Conservation (phyloP, 2,888 invertebrate species). For the Heteromurus nitidus region DNA sequence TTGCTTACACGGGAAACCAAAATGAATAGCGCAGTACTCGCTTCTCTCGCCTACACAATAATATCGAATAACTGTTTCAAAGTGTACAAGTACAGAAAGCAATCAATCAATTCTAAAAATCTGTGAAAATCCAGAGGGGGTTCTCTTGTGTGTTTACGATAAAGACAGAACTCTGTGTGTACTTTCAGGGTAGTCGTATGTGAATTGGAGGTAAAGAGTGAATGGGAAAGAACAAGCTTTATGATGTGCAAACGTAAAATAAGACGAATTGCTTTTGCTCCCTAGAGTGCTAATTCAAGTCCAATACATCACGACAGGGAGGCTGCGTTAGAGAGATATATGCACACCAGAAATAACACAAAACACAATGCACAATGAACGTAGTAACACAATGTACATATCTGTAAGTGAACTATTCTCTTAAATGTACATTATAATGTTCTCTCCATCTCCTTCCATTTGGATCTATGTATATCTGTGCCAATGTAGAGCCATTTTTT, state of each 20-base stretch:
- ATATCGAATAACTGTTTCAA: neutral
- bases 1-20: neutral
- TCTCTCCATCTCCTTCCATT: too few relatives aligned
- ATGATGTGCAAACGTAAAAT: slow-evolving; percentile 36
- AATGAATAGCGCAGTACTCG: too few relatives aligned
- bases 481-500: slow-evolving; percentile 9
- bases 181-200: too few relatives aligned
- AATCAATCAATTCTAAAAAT: slow-evolving; percentile 64
- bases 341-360: neutral
- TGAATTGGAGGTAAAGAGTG: too few relatives aligned
- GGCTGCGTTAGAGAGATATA: slow-evolving; percentile 31
- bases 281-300: slow-evolving; percentile 49
- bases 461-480: neutral
- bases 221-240: too few relatives aligned
- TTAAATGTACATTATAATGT: too few relatives aligned
- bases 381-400: too few relatives aligned
- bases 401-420: too few relatives aligned
- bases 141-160: slow-evolving; percentile 48
- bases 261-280: slow-evolving; percentile 51
- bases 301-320: slow-evolving; percentile 59
- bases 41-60: too few relatives aligned
- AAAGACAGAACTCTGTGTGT: too few relatives aligned
- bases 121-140: slow-evolving; percentile 59
- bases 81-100: slow-evolving; percentile 52
- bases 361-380: slow-evolving; percentile 23